Evolutionary conservation across 2,888 invertebrate genomes (phyloP), one percentile per base, ranked within the genome.

Genomic region (Calliopum simillimum): DNA sequence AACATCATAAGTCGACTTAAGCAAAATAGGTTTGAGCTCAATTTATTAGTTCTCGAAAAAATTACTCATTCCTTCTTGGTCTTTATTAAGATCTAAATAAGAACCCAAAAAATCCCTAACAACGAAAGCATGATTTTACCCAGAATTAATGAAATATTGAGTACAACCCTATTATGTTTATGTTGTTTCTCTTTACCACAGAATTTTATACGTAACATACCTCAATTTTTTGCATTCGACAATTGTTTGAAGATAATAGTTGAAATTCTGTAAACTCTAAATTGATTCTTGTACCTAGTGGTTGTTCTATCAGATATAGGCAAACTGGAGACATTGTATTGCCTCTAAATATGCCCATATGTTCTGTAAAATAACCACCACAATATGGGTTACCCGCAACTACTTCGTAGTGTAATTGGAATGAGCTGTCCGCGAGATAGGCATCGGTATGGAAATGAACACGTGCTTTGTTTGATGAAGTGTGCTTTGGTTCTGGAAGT

Each of bases 361-460:
- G 87, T 13, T 86, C 80, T 0, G 93, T 94, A 75, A 89, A 91
- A 47, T 89, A 82, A 0, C 95, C 96, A 3, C 96, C 96, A 82
- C 96, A 97, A 2, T 94, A 94, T 0, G 94, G 94, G 58, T 91
- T 83, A 2, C 92, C 91, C 80, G 91, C 90, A 1, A 91, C 86
- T 4, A 91, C 88, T 8, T 91, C 88, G 82, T 92, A 97, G 43
- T 93, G 90, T 70, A 97, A 88, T 84, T 95, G 94, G 81, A 97
- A 97, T 2, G 96, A 95, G 64, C 88, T 87, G 77, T 94, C 95
- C 51, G 88, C 87, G 1, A 74, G 74, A 19, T 71, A 53, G 0
- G 14, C 3, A 81, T 97, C 95, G 0, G 96, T 94, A 84, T 96
- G 95, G 80, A 97, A 96, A 82, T 93, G 89, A 65, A 96, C 82